Percentiles rank a stretch among this genome's conserved stretches.
Evolutionary conservation across 2,888 invertebrate species (phyloP).

Genomic region (Coenonympha glycerion): DNA sequence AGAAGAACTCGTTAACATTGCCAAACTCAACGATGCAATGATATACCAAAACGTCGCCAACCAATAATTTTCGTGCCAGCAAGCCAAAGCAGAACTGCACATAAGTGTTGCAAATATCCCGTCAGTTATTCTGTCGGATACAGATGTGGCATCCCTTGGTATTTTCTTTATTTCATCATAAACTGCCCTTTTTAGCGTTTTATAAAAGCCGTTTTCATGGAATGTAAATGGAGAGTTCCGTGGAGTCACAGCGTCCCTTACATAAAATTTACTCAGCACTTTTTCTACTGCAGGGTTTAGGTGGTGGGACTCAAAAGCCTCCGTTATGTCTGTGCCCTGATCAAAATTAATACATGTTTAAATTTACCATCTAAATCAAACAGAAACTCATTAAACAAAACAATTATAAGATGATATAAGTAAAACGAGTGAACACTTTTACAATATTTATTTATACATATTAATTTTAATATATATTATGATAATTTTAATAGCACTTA

Average conservation of each 20-base stretch:
- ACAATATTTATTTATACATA: too few species aligned
- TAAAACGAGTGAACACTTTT: too few species aligned
- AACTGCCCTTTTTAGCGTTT: slow-evolving; percentile 78
- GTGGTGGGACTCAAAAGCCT: slow-evolving; percentile 78
- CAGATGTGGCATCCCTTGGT: slow-evolving; percentile 46
- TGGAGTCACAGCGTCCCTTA: slow-evolving; percentile 77
- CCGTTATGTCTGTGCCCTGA: slow-evolving; percentile 79
- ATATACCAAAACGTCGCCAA: slow-evolving; percentile 46
- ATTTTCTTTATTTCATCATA: slow-evolving; percentile 73
- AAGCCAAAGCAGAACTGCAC: slow-evolving; percentile 40
- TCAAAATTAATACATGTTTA: too few species aligned
- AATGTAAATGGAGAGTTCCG: slow-evolving; percentile 85
- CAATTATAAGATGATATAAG: too few species aligned
- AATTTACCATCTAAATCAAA: too few species aligned
- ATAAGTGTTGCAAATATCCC: slow-evolving; percentile 51
- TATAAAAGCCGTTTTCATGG: slow-evolving; percentile 83
- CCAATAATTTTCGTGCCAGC: slow-evolving; percentile 39
- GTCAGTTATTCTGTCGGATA: slow-evolving; percentile 53
- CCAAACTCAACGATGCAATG: slow-evolving; percentile 75
- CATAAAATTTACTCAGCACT: slow-evolving; percentile 79
- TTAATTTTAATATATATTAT: too few species aligned
- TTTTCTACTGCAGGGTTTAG: slow-evolving; percentile 70
- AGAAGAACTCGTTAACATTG: slow-evolving; percentile 76
- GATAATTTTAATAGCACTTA: slow-evolving; percentile 32
- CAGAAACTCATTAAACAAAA: too few species aligned